Evolutionary conservation across 2,113 vertebrate species (phyloP), one percentile per base, ranked within the genome.

Genomic region (Brachyhypopomus occidentalis): DNA sequence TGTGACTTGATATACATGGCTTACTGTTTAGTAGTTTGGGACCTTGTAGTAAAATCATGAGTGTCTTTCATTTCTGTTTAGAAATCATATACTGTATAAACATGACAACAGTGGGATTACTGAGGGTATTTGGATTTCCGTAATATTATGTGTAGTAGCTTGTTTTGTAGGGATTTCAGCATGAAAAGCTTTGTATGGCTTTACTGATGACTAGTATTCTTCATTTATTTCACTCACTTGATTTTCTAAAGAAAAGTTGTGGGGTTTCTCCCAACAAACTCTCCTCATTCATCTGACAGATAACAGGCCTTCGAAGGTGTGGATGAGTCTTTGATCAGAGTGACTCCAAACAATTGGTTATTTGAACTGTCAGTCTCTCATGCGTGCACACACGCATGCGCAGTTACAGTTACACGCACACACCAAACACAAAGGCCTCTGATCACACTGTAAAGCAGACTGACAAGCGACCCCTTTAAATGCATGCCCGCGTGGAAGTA

Each of bases 271-370:
- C 90, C 84, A 5, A 36, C 58, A 20, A 8, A 30, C 77, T 52
- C 45, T 52, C 14, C 12, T 52, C 45, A 52, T 52, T 52, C 45
- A 77, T 80, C 62, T 19, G 77, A 72, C 64, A 80, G 69, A n/a
- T 82, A 84, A 90, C 63, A 58, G 69, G 79, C 66, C 85, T 87
- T 82, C 77, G 89, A 84, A 85, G 80, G 83, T 74, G 48, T 58
- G 75, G 78, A 84, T 62, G 82, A 85, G 73, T 79, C 87, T 89
- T 89, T 87, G 87, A 90, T 90, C 84, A 22, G 74, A 88, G 87
- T 87, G 78, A 69, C 78, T 73, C 60, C 1, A 9, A 77, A 82
- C 86, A 89, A 92, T 91, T 90, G 82, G 87, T 87, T 64, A 88
- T 90, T 86, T 73, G 79, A 75, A 85, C 66, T 73, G 83, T 88